phyloP scores from a whole-genome alignment of 2,113 vertebrate species.

The Amia ocellicauda region DNA sequence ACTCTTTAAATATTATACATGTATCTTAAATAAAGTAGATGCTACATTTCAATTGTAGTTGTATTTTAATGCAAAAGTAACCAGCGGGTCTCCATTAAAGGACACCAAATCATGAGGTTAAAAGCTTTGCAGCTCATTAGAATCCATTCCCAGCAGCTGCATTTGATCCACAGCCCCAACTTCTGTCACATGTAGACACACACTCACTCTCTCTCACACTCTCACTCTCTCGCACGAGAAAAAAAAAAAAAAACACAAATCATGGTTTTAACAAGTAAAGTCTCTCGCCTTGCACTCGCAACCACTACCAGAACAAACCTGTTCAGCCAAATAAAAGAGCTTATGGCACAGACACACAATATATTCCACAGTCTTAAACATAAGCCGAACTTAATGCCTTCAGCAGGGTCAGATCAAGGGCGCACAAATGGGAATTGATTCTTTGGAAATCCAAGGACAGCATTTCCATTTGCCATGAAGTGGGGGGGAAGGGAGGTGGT shows the following conservation, averaged over 20 bases:
- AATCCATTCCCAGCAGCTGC: no score
- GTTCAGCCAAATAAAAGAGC: neutral
- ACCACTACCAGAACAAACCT: slow-evolving; percentile 4
- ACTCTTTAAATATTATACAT: no score
- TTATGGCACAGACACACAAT: neutral
- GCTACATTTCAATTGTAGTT: no score
- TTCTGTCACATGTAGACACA: no score
- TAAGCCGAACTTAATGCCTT: slow-evolving; percentile 69
- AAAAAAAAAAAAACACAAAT: neutral
- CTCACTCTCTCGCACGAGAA: no score
- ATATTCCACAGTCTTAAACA: slow-evolving; percentile 44
- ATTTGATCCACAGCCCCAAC: neutral
- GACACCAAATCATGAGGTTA: no score
- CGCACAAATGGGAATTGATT: slow-evolving; percentile 85
- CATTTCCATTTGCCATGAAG: slow-evolving; percentile 60
- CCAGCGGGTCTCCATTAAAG: no score
- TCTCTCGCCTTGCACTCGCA: neutral
- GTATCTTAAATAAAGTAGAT: no score
- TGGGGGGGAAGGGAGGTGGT: slow-evolving; percentile 65
- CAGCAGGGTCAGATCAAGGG: slow-evolving; percentile 80
- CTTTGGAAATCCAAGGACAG: slow-evolving; percentile 71
- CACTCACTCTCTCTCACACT: no score
- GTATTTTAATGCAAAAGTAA: no score
- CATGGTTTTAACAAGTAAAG: neutral
- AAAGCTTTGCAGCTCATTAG: no score